Evolutionary conservation across 37 sponge, comb jelly and placozoan genomes (phyloP).

Genomic region (Ephydatia muelleri): DNA sequence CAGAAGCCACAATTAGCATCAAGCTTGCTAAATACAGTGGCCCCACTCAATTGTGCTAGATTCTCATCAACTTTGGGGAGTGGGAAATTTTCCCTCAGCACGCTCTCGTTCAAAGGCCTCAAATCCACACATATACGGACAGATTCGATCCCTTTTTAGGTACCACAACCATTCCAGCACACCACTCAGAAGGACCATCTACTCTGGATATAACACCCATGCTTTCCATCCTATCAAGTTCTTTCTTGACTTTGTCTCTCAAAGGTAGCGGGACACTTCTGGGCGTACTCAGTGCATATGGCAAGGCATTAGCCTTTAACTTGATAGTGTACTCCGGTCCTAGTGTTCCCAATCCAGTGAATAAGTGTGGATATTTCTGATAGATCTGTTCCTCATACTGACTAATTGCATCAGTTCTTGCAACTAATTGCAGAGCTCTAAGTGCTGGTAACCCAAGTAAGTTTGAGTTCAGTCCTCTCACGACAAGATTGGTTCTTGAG

Average conservation of each 20-base stretch:
- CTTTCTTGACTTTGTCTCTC: constrained; percentile 22
- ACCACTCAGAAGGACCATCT: constrained; percentile 40
- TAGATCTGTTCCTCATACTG: background rate
- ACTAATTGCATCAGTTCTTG: constrained; percentile 24
- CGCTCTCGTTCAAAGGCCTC: constrained; percentile 34
- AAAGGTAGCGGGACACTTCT: constrained; percentile 25
- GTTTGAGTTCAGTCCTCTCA: constrained; percentile 35
- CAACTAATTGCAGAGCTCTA: constrained; percentile 26
- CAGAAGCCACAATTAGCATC: constrained; percentile 57
- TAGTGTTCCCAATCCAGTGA: constrained; percentile 42
- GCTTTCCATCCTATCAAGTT: constrained; percentile 36
- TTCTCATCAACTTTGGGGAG: constrained; percentile 58
- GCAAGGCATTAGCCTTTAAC: constrained; percentile 26
- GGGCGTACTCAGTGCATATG: constrained; percentile 34
- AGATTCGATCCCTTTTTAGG: constrained; percentile 25
- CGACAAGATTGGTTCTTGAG: constrained; percentile 23
- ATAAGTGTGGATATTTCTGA: constrained; percentile 26
- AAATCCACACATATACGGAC: constrained; percentile 40
- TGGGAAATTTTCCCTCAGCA: constrained; percentile 47
- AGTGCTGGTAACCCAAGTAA: constrained; percentile 55
- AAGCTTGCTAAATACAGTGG: constrained; percentile 44
- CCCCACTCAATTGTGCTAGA: constrained; percentile 35
- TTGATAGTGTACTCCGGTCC: constrained; percentile 34
- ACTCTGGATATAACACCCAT: constrained; percentile 40
- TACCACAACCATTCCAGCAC: constrained; percentile 54